phyloP scores from a whole-genome alignment of 2,113 vertebrate genomes.

The Thunnus thynnus region DNA sequence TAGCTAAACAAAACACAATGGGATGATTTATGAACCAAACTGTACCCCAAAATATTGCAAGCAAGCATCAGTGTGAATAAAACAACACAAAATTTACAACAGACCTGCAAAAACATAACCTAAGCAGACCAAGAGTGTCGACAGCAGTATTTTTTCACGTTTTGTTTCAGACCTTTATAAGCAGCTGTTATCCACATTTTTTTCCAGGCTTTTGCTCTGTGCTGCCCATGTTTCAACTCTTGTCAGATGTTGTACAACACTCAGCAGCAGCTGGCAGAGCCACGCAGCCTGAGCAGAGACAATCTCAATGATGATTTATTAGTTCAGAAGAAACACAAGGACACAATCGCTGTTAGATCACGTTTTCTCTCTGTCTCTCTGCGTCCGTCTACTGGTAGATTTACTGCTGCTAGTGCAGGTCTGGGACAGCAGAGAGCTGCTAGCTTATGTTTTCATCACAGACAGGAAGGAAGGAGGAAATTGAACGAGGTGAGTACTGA shows the following conservation, averaged over 20 bases:
- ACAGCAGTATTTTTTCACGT: too few relatives aligned
- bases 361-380: constrained; percentile 48
- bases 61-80: too few relatives aligned
- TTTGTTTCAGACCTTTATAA: neutral
- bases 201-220: constrained; percentile 15
- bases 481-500: constrained; percentile 76
- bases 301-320: constrained; percentile 68
- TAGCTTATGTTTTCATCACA: constrained; percentile 74
- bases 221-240: constrained; percentile 47
- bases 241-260: constrained; percentile 76
- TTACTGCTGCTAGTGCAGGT: constrained; percentile 62
- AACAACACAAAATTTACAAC: too few relatives aligned
- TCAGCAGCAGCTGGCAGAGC: constrained; percentile 67
- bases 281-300: constrained; percentile 29
- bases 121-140: too few relatives aligned
- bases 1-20: too few relatives aligned
- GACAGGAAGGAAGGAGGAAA: constrained; percentile 79
- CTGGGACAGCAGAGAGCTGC: constrained; percentile 65
- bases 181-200: constrained; percentile 44
- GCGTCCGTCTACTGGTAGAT: constrained; percentile 56
- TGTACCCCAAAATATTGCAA: too few relatives aligned
- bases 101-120: too few relatives aligned
- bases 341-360: constrained; percentile 62
- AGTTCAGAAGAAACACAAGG: constrained; percentile 50
- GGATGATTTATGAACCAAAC: too few relatives aligned